Evolutionary conservation across 2,888 invertebrate genomes (phyloP).

Genomic region (Plagodis dolabraria): DNA sequence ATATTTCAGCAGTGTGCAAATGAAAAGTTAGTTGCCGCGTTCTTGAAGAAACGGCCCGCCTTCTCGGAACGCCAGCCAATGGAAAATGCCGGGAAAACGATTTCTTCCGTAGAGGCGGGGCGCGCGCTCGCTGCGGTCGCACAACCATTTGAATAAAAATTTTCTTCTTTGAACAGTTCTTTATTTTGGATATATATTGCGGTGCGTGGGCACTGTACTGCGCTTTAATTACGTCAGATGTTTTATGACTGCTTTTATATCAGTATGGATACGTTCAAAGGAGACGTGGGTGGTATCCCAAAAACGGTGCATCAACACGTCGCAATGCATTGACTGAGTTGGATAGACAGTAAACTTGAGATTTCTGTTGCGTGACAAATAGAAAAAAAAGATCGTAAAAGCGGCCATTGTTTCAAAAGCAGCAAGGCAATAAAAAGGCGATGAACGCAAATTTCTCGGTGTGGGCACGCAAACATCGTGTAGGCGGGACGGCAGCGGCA

Average conservation of each 20-base stretch:
- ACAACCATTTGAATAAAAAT: slow-evolving; percentile 79
- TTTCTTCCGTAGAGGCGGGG: slow-evolving; percentile 81
- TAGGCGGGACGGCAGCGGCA: slow-evolving; percentile 52
- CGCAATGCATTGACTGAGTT: background rate
- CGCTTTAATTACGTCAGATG: slow-evolving; percentile 42
- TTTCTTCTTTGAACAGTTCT: slow-evolving; percentile 77
- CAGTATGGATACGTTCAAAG: slow-evolving; percentile 26
- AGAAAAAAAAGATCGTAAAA: slow-evolving; percentile 21
- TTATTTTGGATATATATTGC: slow-evolving; percentile 76
- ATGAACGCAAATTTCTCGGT: slow-evolving; percentile 17
- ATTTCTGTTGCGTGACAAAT: background rate
- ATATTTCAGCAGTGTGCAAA: slow-evolving; percentile 82
- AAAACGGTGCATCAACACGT: slow-evolving; percentile 4
- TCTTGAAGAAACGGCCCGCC: slow-evolving; percentile 75
- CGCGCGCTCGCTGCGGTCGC: slow-evolving; percentile 68
- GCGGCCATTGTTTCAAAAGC: background rate
- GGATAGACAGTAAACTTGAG: background rate
- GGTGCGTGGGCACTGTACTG: slow-evolving; percentile 49
- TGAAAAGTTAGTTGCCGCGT: slow-evolving; percentile 79
- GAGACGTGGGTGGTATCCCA: slow-evolving; percentile 23
- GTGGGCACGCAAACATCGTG: slow-evolving; percentile 61
- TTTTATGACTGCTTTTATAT: slow-evolving; percentile 39
- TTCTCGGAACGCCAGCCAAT: slow-evolving; percentile 76
- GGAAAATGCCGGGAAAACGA: slow-evolving; percentile 79
- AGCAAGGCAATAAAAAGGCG: slow-evolving; percentile 16